Evolutionary conservation across 2,797 vertebrate genomes (phyloP).

Genomic region (Astyanax mexicanus): DNA sequence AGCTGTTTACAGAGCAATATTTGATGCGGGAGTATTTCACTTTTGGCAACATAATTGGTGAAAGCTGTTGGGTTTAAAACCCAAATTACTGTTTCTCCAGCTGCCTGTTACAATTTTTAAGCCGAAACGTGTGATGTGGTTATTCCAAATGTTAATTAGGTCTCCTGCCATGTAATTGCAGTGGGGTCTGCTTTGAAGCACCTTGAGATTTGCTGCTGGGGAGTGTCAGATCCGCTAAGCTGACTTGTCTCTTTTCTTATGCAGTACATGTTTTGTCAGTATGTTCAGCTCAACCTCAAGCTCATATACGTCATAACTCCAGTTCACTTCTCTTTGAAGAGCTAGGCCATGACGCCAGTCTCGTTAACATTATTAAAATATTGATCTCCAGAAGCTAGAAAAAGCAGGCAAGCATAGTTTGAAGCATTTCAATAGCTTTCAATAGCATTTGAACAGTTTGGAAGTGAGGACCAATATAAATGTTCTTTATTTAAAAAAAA

Average conservation of each 20-base stretch:
- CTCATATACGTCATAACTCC: background rate
- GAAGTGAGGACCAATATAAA: too few species aligned
- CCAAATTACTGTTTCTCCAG: too few species aligned
- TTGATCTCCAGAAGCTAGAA: too few species aligned
- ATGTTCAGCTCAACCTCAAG: too few species aligned
- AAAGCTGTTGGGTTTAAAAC: background rate
- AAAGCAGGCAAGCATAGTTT: too few species aligned
- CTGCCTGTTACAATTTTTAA: background rate
- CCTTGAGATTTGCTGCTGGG: background rate
- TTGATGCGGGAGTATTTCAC: too few species aligned
- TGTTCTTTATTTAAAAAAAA: too few species aligned
- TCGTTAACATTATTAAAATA: background rate
- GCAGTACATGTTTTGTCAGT: background rate
- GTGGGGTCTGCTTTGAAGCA: constrained; percentile 7
- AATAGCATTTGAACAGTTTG: too few species aligned
- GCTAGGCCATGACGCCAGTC: background rate
- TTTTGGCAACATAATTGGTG: too few species aligned
- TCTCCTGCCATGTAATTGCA: constrained; percentile 16
- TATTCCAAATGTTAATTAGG: background rate
- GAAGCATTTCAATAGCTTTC: too few species aligned
- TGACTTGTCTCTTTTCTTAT: background rate
- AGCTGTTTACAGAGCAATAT: too few species aligned
- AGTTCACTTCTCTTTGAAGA: background rate
- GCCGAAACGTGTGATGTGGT: background rate
- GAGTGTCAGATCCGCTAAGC: background rate